Evolutionary conservation across 2,888 invertebrate genomes (phyloP), one percentile per base, ranked within the genome.

Genomic region (Scaptomyza cyrtandrae): DNA sequence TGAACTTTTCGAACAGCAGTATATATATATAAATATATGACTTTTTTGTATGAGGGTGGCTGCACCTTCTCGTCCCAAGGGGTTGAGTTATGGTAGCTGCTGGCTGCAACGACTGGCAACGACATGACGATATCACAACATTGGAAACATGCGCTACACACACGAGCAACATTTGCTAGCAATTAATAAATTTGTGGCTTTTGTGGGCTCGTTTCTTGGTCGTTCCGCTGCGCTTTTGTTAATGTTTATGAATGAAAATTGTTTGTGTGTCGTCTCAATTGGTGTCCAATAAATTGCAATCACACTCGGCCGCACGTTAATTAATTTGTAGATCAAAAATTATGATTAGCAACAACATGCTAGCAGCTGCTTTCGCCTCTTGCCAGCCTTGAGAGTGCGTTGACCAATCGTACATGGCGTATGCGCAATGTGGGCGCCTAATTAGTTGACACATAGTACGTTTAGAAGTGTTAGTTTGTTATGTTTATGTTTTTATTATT

Each of bases 201-300:
- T 48, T 55, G 31, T 56, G 31, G 53, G 29, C 41, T 44, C 14
- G 19, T 19, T 35, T 35, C n/a, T 16, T n/a, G 45, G 48, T 41
- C 31, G 46, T 60, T 46, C 31, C 48, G 27, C 49, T 53, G 48
- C 27, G 43, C 45, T 49, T 55, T 68, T 61, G 43, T 73, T 73
- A 80, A 78, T 82, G 79, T 86, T 86, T 88, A 83, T 86, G 85
- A 86, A 86, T 86, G 88, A 86, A 79, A 77, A 78, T 62, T 16
- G 41, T 41, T 61, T n/a, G n/a, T n/a, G n/a, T n/a, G n/a, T 63
- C 78, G 16, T 81, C 77, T 79, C 83, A 81, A 84, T 86, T 78
- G 83, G 77, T 86, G 84, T 82, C 87, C 82, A 86, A 84, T 84
- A 85, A 85, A 85, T 85, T 85, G 85, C 76, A 85, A 85, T 85